Conservation (phyloP, 2,113 vertebrate species). For the Fukomys damarensis region DNA sequence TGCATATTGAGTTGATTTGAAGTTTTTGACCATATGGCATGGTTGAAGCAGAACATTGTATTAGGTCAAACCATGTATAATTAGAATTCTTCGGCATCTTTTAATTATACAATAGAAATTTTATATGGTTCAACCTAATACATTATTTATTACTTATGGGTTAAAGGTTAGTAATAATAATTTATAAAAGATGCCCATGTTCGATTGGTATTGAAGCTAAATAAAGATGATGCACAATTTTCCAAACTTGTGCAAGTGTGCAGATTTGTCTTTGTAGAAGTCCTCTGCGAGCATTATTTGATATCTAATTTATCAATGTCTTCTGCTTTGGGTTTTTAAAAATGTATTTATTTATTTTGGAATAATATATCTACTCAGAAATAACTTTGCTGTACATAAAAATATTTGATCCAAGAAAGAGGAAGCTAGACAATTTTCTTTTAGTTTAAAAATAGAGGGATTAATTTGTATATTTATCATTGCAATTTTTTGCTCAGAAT, state of each 20-base stretch:
- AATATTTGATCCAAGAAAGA: slow-evolving; percentile 19
- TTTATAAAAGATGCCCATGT: not conserved
- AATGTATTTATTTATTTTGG: not conserved
- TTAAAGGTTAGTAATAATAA: slow-evolving; percentile 24
- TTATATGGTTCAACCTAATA: not conserved
- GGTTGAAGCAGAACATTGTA: not conserved
- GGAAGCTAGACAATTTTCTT: not conserved
- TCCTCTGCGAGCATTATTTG: not conserved
- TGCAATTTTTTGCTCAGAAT: slow-evolving; percentile 47
- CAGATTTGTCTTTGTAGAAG: slow-evolving; percentile 9
- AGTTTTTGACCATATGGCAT: slow-evolving; percentile 43
- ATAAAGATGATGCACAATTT: slow-evolving; percentile 20
- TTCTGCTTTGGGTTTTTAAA: not conserved
- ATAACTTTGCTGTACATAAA: not conserved
- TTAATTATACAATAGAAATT: slow-evolving; percentile 23
- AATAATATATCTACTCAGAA: not conserved
- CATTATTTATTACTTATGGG: not conserved
- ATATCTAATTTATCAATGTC: slow-evolving; percentile 24
- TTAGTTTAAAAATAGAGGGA: slow-evolving; percentile 35
- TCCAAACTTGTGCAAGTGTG: slow-evolving; percentile 34
- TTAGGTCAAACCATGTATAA: slow-evolving; percentile 44
- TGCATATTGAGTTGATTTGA: slow-evolving; percentile 34
- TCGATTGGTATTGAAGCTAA: slow-evolving; percentile 44
- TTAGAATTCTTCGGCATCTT: not conserved
- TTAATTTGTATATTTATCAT: not conserved